Evolutionary conservation across 2,888 invertebrate species (phyloP).

Genomic region (Drosophila glabriapex): DNA sequence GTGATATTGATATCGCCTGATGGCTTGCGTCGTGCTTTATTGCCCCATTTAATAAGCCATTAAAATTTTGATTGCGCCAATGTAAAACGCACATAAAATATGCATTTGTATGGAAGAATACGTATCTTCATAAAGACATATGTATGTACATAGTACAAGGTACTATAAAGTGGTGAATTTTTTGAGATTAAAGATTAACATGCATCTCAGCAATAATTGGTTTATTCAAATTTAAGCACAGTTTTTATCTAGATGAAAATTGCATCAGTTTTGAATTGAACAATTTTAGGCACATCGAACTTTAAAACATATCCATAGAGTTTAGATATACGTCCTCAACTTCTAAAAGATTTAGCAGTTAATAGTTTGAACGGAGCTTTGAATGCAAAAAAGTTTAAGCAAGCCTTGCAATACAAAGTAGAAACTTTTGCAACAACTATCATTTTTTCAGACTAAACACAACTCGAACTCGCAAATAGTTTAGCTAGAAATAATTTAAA

Average conservation of each 20-base stretch:
- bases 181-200: not conserved
- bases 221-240: not conserved
- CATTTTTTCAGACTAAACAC: not conserved
- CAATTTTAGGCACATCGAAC: not conserved
- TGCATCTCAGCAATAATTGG: not conserved
- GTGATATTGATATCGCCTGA: conserved; percentile 27
- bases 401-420: not conserved
- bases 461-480: conserved; percentile 10
- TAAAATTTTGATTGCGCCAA: conserved; percentile 74
- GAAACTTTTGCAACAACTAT: not conserved
- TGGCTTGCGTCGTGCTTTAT: conserved; percentile 56
- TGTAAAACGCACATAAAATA: conserved; percentile 53
- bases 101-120: conserved; percentile 27
- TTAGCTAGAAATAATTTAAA: not conserved
- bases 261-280: not conserved
- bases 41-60: conserved; percentile 75
- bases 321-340: not conserved
- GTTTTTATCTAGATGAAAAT: not conserved
- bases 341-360: not conserved
- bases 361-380: not conserved
- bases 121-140: not conserved
- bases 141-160: not conserved
- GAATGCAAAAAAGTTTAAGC: not conserved
- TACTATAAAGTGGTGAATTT: not conserved
- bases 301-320: not conserved